A percentile compares a stretch with the other conserved stretches of the same genome.
Evolutionary conservation across 2,888 invertebrate species (phyloP).

Genomic region (Acanthacorydalis orientalis): DNA sequence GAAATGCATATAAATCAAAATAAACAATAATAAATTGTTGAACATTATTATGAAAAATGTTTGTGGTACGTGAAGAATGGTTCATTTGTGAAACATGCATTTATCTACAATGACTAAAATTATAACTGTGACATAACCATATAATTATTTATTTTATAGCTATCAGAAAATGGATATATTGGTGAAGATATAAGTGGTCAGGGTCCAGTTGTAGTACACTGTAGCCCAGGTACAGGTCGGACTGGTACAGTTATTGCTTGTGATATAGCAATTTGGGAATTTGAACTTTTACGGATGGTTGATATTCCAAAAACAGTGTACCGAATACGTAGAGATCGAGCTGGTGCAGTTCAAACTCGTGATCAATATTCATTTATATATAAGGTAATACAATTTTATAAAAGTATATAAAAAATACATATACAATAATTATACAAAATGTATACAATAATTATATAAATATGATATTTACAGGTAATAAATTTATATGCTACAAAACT

Average conservation of each 20-base stretch:
- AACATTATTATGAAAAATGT: too few relatives aligned
- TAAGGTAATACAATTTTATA: conserved; percentile 38
- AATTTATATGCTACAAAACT: conserved; percentile 72
- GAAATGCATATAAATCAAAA: too few relatives aligned
- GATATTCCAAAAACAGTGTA: conserved; percentile 80
- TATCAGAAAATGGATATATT: not conserved
- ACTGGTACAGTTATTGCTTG: conserved; percentile 74
- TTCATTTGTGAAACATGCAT: too few relatives aligned
- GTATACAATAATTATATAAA: not conserved
- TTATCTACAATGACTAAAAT: too few relatives aligned
- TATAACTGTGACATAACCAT: not conserved
- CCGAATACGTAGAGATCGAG: conserved; percentile 68
- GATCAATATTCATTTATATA: conserved; percentile 89
- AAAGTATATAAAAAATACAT: not conserved
- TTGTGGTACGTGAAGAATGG: too few relatives aligned
- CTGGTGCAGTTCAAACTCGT: conserved; percentile 76
- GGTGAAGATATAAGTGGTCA: conserved; percentile 22
- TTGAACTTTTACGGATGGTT: conserved; percentile 60
- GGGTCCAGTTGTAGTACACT: conserved; percentile 65
- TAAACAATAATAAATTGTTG: too few relatives aligned
- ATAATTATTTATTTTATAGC: not conserved
- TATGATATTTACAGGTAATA: conserved; percentile 42
- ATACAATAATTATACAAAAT: not conserved
- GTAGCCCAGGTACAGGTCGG: conserved; percentile 82
- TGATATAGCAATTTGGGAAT: conserved; percentile 75